phyloP scores from a whole-genome alignment of 2,113 vertebrate species.

The Miniopterus natalensis region DNA sequence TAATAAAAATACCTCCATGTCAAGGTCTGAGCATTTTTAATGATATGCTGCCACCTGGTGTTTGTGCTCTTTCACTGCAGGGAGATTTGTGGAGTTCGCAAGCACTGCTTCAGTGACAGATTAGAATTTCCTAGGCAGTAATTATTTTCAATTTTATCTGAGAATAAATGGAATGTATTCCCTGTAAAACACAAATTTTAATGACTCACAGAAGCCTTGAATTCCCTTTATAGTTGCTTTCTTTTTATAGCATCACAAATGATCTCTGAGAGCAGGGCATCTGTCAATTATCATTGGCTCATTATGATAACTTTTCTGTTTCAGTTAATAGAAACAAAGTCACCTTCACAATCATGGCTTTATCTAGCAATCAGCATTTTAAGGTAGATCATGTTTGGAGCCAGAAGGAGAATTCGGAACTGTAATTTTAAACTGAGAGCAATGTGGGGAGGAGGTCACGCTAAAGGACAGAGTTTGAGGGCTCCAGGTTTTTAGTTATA shows the following conservation, averaged over 20 bases:
- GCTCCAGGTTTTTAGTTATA: background rate
- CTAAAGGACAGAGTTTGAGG: background rate
- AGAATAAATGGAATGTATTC: slow-evolving; percentile 30
- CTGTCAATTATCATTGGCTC: background rate
- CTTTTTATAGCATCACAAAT: background rate
- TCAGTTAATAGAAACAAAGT: background rate
- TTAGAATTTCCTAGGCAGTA: slow-evolving; percentile 3
- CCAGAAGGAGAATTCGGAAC: background rate
- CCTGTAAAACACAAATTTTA: background rate
- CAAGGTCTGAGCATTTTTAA: slow-evolving; percentile 22
- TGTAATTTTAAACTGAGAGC: background rate
- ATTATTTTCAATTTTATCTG: slow-evolving; percentile 27
- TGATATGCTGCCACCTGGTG: slow-evolving; percentile 80
- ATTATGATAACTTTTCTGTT: background rate
- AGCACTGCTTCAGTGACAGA: background rate
- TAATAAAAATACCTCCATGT: background rate
- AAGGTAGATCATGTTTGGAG: background rate
- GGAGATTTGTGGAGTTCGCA: background rate
- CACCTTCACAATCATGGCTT: background rate
- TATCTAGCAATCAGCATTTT: background rate
- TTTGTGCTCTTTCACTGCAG: slow-evolving; percentile 18
- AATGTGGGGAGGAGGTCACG: too few species aligned
- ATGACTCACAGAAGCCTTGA: background rate
- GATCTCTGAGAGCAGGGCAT: background rate
- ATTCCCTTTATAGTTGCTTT: background rate